A percentile compares a stretch with the other conserved stretches of the same genome.
phyloP scores from a whole-genome alignment of 2,797 vertebrate species.

The Sitta carolinensis region DNA sequence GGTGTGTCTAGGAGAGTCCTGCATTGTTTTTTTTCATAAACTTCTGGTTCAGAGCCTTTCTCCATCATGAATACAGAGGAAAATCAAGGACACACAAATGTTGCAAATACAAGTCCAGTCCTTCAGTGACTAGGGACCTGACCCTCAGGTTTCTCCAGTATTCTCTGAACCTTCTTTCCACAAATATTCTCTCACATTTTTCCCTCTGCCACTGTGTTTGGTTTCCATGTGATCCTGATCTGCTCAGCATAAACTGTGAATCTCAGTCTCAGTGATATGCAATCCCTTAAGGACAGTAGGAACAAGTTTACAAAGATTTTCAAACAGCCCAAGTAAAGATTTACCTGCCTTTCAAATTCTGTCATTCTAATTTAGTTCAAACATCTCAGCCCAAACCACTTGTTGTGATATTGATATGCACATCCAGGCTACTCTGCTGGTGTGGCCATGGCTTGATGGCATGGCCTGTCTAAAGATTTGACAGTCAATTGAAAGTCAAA shows the following conservation, averaged over 20 bases:
- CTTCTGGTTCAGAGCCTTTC: neutral
- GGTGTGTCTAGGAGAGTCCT: neutral
- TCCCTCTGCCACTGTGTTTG: accelerated
- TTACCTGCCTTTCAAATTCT: neutral
- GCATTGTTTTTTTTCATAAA: neutral
- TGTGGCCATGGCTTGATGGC: neutral
- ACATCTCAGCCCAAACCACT: neutral
- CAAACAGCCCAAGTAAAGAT: neutral
- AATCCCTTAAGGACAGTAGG: neutral
- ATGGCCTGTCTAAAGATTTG: neutral
- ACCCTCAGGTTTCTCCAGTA: neutral
- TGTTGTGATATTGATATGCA: neutral
- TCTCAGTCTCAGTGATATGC: neutral
- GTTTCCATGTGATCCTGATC: neutral
- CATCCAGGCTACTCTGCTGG: accelerated
- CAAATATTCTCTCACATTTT: neutral
- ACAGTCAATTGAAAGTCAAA: neutral
- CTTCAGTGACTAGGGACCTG: neutral
- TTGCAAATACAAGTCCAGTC: neutral
- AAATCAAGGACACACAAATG: neutral
- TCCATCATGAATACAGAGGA: neutral
- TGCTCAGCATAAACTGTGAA: neutral
- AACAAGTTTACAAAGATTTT: neutral
- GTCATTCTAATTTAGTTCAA: neutral
- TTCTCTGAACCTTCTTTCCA: neutral